These are phyloP conservation scores for Alloplasta piceator DNA, from an alignment of 2,888 invertebrate genomes.

Conservation along the genomic window DNA sequence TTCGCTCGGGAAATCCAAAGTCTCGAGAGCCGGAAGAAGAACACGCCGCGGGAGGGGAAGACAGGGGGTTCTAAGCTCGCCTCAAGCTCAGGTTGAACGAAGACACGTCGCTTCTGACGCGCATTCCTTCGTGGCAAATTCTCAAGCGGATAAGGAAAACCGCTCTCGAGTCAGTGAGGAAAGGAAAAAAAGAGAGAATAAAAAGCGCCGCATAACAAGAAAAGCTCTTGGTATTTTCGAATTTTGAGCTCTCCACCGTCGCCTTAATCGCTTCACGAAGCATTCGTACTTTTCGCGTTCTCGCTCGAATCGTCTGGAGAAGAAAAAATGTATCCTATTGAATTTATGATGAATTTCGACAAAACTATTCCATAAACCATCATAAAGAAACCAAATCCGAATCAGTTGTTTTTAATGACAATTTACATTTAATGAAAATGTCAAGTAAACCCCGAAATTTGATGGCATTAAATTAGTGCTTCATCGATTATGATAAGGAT, in stretches of 20 bases:
- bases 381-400: no score
- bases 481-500: no score
- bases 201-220: slow-evolving; percentile 41
- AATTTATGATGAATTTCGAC: no score
- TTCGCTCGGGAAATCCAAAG: slow-evolving; percentile 49
- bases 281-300: slow-evolving; percentile 1
- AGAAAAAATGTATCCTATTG: not conserved
- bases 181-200: slow-evolving; percentile 41
- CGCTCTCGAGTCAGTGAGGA: slow-evolving; percentile 48
- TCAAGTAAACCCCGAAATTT: no score
- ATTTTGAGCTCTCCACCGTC: slow-evolving; percentile 33
- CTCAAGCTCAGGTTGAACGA: slow-evolving; percentile 43
- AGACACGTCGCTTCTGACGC: slow-evolving; percentile 43
- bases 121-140: slow-evolving; percentile 49
- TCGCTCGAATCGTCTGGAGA: not conserved
- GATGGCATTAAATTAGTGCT: no score
- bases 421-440: no score
- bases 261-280: slow-evolving; percentile 14
- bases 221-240: slow-evolving; percentile 29
- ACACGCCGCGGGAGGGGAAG: slow-evolving; percentile 11
- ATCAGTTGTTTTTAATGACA: no score
- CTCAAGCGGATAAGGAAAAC: slow-evolving; percentile 65
- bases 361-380: no score
- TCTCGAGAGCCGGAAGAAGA: slow-evolving; percentile 54
- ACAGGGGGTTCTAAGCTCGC: slow-evolving; percentile 5